Conservation (phyloP, 1,140 invertebrate genomes). For the Leucophenga varia region DNA sequence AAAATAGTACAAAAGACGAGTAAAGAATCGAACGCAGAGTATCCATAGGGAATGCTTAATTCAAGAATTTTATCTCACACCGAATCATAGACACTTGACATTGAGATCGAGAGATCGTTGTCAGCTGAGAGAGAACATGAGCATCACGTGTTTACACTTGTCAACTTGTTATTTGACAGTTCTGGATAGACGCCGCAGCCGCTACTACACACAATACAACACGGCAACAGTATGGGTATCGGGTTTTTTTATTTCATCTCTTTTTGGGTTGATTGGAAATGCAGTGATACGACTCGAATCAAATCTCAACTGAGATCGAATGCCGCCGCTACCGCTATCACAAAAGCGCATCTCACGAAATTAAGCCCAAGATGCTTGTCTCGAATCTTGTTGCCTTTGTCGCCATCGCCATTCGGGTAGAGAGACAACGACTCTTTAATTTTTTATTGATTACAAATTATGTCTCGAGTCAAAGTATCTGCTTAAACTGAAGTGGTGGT, state of each 20-base stretch:
- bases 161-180: constrained; percentile 38
- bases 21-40: no score
- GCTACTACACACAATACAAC: no score
- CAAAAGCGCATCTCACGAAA: constrained; percentile 28
- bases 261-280: constrained; percentile 1
- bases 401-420: no score
- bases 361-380: constrained; percentile 28
- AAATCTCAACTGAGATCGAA: not conserved
- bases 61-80: no score
- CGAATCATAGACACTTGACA: constrained; percentile 14
- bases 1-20: no score
- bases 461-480: constrained; percentile 24
- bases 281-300: constrained; percentile 5
- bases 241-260: constrained; percentile 5
- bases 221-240: no score
- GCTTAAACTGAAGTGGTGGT: not conserved
- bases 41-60: no score
- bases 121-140: constrained; percentile 9
- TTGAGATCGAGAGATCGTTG: constrained; percentile 10
- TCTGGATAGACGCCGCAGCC: not conserved
- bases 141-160: constrained; percentile 46
- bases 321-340: not conserved
- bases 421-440: no score
- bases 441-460: constrained; percentile 52
- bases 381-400: not conserved